phyloP scores from a whole-genome alignment of 2,888 invertebrate species.

The Plebejus melissa region DNA sequence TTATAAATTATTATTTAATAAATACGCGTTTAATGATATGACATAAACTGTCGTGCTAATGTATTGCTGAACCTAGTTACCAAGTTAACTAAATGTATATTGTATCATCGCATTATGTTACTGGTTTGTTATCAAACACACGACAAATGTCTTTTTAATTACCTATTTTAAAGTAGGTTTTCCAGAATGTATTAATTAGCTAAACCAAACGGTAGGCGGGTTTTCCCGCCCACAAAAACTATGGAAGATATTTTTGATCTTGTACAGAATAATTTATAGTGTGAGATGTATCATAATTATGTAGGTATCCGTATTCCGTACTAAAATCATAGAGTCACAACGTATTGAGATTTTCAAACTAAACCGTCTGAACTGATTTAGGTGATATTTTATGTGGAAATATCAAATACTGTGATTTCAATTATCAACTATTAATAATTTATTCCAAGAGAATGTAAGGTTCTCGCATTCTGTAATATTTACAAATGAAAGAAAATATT shows the following conservation, averaged over 20 bases:
- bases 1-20: conserved; percentile 10
- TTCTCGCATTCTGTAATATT: too few species aligned
- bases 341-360: too few species aligned
- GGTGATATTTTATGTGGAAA: too few species aligned
- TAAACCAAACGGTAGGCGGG: neutral
- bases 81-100: neutral
- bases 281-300: too few species aligned
- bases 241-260: neutral
- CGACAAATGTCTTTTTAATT: neutral
- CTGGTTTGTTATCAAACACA: neutral
- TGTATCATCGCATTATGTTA: neutral
- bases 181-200: neutral
- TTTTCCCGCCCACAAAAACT: neutral
- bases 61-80: neutral
- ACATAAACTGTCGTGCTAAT: conserved; percentile 1
- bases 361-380: too few species aligned
- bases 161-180: neutral
- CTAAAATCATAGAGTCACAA: too few species aligned
- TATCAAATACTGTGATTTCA: too few species aligned
- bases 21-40: conserved; percentile 8
- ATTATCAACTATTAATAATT: too few species aligned
- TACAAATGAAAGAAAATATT: too few species aligned
- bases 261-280: too few species aligned
- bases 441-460: too few species aligned
- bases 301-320: too few species aligned